These are phyloP conservation scores for Chaetodon auriga DNA, from an alignment of 2,113 vertebrate genomes.

Conservation along the genomic window DNA sequence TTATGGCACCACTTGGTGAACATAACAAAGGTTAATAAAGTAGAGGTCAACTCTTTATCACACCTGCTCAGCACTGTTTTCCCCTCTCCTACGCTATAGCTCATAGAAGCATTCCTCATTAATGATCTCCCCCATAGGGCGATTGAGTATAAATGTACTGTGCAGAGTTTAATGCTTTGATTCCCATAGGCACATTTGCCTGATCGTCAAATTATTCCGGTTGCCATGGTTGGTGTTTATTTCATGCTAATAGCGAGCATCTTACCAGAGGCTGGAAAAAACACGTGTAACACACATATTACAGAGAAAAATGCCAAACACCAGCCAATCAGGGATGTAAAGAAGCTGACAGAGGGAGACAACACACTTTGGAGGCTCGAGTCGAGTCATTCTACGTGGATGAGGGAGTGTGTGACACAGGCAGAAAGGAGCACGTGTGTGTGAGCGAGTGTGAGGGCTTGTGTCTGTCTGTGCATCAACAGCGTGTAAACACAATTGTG, in stretches of 20 bases:
- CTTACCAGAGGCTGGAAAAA: conserved; percentile 58
- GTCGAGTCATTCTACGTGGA: conserved; percentile 16
- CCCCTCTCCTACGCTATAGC: conserved; percentile 36
- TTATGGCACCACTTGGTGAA: conserved; percentile 63
- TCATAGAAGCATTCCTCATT: conserved; percentile 63
- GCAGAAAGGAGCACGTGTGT: background rate
- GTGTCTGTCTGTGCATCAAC: conserved; percentile 4
- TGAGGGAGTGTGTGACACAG: conserved; percentile 15
- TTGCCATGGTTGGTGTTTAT: conserved; percentile 70
- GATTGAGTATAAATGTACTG: conserved; percentile 54
- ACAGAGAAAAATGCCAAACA: conserved; percentile 59
- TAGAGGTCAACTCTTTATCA: conserved; percentile 71
- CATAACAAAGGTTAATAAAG: conserved; percentile 78
- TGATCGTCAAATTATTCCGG: conserved; percentile 71
- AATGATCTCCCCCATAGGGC: conserved; percentile 60
- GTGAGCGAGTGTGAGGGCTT: background rate
- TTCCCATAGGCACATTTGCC: conserved; percentile 64
- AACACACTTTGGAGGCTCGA: conserved; percentile 16
- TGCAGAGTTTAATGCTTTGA: conserved; percentile 67
- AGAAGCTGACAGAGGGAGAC: conserved; percentile 26
- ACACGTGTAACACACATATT: conserved; percentile 55
- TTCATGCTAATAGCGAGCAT: conserved; percentile 71
- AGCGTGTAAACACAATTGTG: conserved; percentile 44
- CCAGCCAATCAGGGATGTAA: conserved; percentile 33
- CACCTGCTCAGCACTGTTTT: conserved; percentile 62